Evolutionary conservation across 2,888 invertebrate genomes (phyloP).

Genomic region (Drosophila affinis): DNA sequence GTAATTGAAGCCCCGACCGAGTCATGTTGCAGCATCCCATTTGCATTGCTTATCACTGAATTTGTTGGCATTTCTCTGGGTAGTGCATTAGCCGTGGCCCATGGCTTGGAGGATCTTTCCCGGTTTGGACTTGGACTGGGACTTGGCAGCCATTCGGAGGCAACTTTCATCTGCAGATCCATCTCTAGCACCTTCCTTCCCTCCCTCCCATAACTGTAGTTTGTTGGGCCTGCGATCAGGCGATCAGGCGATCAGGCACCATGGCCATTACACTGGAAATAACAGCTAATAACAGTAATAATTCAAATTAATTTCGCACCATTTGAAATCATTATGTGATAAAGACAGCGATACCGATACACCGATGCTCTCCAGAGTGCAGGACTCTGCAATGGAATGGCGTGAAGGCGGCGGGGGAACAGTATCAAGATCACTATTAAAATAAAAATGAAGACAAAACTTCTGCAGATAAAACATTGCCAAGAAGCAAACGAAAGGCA

Average conservation of each 20-base stretch:
- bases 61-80: conserved; percentile 31
- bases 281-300: conserved; percentile 77
- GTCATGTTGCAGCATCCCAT: conserved; percentile 38
- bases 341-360: conserved; percentile 40
- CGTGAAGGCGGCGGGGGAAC: conserved; percentile 41
- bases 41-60: conserved; percentile 48
- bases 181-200: conserved; percentile 7
- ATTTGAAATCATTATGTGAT: conserved; percentile 77
- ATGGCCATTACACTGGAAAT: conserved; percentile 66
- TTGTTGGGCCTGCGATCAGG: conserved; percentile 14
- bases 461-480: conserved; percentile 47
- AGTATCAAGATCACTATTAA: conserved; percentile 73
- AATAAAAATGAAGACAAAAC: conserved; percentile 81
- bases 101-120: background rate
- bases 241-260: conserved; percentile 20
- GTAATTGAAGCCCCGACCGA: conserved; percentile 71
- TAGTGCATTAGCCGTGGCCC: conserved; percentile 50
- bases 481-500: conserved; percentile 15
- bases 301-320: conserved; percentile 76
- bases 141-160: conserved; percentile 34
- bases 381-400: conserved; percentile 21
- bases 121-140: too few relatives aligned
- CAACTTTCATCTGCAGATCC: conserved; percentile 8
- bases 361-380: too few relatives aligned
- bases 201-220: conserved; percentile 13